Base-by-base conservation (phyloP, 53 echinoderm and acorn worm species). In the Astropecten irregularis region DNA sequence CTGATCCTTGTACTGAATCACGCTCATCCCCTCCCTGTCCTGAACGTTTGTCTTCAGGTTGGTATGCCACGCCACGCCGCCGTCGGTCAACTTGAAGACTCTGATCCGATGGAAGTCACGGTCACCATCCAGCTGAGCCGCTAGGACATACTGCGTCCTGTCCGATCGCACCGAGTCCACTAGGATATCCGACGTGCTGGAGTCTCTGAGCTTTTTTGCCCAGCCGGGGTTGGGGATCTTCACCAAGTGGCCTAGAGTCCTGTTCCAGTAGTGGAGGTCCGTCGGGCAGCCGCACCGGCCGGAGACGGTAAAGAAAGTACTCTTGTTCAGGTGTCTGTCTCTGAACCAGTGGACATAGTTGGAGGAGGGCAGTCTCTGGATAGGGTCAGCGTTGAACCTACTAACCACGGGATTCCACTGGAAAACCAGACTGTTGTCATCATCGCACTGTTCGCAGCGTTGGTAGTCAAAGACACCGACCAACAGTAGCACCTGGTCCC, bases 241-340 rank as follows among this genome's bases (percentile, higher is more conserved):
- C 22, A 15, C 21, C 2, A 63, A 79, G 27, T 34, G 50, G 14
- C 19, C 49, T 1, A 26, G 0, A 16, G 27, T 15, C 9, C 13
- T 42, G 44, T 79, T 29, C 63, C 61, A 62, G 63, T 46, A 63
- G 49, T 48, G 40, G 31, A 79, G 5, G n/a, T 16, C 6, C 2
- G 79, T 79, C 9, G 10, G 28, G 48, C 79, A 79, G 42, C 4
- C 15, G 4, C 79, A 79, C 11, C 16, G 44, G 29, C 42, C 32
- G 21, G 57, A 42, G 18, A 79, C 79, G 1, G 20, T 2, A 5
- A 79, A 42, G 14, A 42, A 15, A 0, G 79, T 62, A 29, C 13
- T 79, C 14, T 19, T 16, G 16, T 19, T 1, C 61, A 19, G 26
- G 14, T 61, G 40, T 11, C 48, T 26, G 0, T 79, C 79, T 1